Evolutionary conservation across 2,797 vertebrate genomes (phyloP).

Genomic region (Ficedula albicollis): DNA sequence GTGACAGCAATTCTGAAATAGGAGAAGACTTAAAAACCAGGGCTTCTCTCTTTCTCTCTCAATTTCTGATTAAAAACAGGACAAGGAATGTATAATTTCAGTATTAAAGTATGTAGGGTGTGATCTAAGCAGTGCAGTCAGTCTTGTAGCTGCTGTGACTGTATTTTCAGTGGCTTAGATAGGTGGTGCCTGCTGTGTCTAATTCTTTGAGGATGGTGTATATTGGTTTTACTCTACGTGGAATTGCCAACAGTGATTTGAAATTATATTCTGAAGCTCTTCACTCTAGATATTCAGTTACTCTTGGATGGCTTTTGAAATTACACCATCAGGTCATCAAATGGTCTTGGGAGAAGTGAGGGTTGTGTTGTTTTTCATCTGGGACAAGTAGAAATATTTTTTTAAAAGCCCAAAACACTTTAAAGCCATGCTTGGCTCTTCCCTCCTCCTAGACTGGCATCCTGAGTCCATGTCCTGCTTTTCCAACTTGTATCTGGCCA

Average conservation of each 20-base stretch:
- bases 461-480: background rate
- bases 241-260: slow-evolving; percentile 22
- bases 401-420: background rate
- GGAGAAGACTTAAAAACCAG: background rate
- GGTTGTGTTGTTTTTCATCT: background rate
- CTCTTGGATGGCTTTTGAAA: slow-evolving; percentile 35
- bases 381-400: background rate
- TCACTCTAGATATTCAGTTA: background rate
- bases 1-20: slow-evolving; percentile 2
- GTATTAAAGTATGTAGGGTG: background rate
- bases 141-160: background rate
- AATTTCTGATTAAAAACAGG: slow-evolving; percentile 2
- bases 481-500: background rate
- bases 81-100: slow-evolving; percentile 14
- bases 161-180: slow-evolving; percentile 44
- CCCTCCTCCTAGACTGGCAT: background rate
- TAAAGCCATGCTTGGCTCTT: background rate
- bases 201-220: background rate
- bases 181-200: slow-evolving; percentile 20
- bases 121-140: background rate
- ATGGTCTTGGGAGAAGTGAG: slow-evolving; percentile 15
- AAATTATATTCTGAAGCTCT: slow-evolving; percentile 6
- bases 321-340: background rate
- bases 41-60: background rate
- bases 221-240: background rate